Percentiles rank a stretch among this genome's conserved stretches.
These are phyloP conservation scores for Champsocephalus esox DNA, from an alignment of 2,797 vertebrate species.

Conservation along the genomic window DNA sequence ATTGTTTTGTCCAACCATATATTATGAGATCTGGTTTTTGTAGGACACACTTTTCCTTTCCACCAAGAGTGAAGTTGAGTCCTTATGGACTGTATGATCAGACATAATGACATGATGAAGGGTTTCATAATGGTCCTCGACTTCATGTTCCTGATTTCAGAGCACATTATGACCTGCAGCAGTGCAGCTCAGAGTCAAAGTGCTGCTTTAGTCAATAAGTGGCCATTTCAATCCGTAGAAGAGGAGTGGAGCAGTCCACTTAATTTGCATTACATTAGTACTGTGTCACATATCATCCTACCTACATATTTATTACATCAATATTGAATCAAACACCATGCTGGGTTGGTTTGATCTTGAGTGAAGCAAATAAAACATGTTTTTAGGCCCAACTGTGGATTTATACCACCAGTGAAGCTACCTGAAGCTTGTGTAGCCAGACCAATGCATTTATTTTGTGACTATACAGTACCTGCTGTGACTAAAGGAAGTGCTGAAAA, in stretches of 20 bases:
- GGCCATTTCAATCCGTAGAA: conserved; percentile 70
- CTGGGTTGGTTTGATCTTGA: conserved; percentile 12
- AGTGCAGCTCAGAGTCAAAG: conserved; percentile 67
- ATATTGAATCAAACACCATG: neutral
- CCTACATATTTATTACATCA: conserved; percentile 30
- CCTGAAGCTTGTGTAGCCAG: neutral
- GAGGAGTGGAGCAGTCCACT: conserved; percentile 46
- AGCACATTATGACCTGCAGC: conserved; percentile 65
- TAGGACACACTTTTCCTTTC: neutral
- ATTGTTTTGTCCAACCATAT: conserved; percentile 18
- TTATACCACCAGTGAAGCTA: neutral
- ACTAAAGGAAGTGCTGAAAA: conserved; percentile 4
- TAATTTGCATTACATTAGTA: conserved; percentile 50
- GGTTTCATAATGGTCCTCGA: conserved; percentile 65
- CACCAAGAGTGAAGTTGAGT: conserved; percentile 43
- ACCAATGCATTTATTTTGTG: neutral
- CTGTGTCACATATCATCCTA: conserved; percentile 40
- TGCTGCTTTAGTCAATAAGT: conserved; percentile 76
- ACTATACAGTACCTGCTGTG: neutral
- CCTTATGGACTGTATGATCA: conserved; percentile 40
- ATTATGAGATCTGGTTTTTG: conserved; percentile 27
- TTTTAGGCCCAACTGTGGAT: neutral
- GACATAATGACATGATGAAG: conserved; percentile 67
- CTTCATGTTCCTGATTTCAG: conserved; percentile 77
- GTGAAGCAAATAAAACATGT: neutral